A percentile compares a stretch with the other conserved stretches of the same genome.
Evolutionary conservation across 2,888 invertebrate genomes (phyloP).

Genomic region (Platycheirus rosarum): DNA sequence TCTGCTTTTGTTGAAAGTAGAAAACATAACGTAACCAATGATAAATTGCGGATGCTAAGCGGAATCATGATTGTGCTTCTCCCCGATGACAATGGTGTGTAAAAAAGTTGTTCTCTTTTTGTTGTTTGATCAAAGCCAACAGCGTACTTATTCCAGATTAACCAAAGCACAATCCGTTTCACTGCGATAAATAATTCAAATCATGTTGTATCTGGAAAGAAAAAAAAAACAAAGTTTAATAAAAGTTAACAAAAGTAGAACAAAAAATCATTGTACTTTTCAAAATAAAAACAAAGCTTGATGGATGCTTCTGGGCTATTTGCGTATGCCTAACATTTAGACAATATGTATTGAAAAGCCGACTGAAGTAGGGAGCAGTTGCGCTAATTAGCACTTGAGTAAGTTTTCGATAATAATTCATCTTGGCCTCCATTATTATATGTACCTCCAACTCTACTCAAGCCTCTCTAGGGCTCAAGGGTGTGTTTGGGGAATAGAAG

Average conservation of each 20-base stretch:
- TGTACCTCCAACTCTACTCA: too few relatives aligned
- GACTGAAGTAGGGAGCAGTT: conserved; percentile 1
- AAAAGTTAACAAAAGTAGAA: conserved; percentile 32
- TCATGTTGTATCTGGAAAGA: conserved; percentile 62
- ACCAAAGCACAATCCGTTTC: conserved; percentile 41
- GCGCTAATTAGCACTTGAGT: conserved; percentile 63
- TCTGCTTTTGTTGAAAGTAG: conserved; percentile 60
- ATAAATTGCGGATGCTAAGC: conserved; percentile 51
- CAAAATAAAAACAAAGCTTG: neutral
- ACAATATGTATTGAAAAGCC: conserved; percentile 27
- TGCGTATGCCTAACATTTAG: neutral
- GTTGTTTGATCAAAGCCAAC: conserved; percentile 24
- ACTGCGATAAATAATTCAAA: conserved; percentile 57
- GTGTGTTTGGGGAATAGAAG: conserved; percentile 26
- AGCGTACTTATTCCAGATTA: conserved; percentile 24
- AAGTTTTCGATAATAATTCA: conserved; percentile 62
- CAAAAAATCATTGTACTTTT: conserved; percentile 30
- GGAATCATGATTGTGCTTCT: conserved; percentile 58
- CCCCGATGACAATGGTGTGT: conserved; percentile 21
- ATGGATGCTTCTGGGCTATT: neutral
- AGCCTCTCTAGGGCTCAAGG: conserved; percentile 9
- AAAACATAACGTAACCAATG: conserved; percentile 52
- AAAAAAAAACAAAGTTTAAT: conserved; percentile 26
- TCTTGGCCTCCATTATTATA: conserved; percentile 33
- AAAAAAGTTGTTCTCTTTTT: conserved; percentile 17